Percentiles rank a stretch among this genome's conserved stretches.
Evolutionary conservation across 1,140 invertebrate species (phyloP).

Genomic region (Microplitis demolitor): DNA sequence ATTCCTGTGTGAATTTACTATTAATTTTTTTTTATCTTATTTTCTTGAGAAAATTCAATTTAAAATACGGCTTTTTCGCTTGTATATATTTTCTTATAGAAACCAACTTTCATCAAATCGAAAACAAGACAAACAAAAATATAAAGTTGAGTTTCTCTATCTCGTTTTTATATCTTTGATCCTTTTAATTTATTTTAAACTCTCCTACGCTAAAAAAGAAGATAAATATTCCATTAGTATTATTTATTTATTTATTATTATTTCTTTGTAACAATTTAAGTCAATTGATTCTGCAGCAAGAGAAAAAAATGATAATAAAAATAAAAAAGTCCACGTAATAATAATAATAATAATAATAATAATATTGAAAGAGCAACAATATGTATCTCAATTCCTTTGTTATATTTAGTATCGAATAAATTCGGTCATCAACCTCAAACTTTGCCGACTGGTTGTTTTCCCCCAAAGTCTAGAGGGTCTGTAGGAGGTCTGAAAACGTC

Average conservation of each 20-base stretch:
- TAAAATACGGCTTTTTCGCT: no score
- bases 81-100: no score
- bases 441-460: constrained; percentile 17
- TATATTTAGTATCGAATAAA: neutral
- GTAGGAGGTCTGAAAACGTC: neutral
- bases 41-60: no score
- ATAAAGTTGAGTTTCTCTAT: no score
- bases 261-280: no score
- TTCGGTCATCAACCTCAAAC: constrained; percentile 22
- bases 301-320: neutral
- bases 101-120: no score
- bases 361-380: neutral
- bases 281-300: no score
- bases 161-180: no score
- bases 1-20: no score
- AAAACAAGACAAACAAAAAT: no score
- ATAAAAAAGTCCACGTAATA: neutral
- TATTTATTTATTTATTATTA: no score
- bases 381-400: neutral
- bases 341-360: neutral
- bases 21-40: no score
- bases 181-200: neutral
- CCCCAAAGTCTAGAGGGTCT: constrained; percentile 7
- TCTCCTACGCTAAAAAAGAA: neutral
- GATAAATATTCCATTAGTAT: neutral